These are phyloP conservation scores for Hippocampus guttulatus DNA, from an alignment of 2,113 vertebrate genomes.

Conservation along the genomic window DNA sequence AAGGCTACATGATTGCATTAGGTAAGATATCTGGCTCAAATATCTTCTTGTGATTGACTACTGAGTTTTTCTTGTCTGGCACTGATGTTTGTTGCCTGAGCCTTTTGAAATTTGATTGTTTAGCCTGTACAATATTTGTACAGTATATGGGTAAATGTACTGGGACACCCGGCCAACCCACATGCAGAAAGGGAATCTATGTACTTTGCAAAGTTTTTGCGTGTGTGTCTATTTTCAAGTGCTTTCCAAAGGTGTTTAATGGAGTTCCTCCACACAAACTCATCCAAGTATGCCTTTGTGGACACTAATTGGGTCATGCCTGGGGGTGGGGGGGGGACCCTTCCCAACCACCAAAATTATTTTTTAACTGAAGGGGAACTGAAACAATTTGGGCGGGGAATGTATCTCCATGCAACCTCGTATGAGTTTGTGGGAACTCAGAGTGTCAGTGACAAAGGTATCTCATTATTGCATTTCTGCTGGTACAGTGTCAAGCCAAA, in stretches of 20 bases:
- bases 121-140: background rate
- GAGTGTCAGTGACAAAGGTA: too few relatives aligned
- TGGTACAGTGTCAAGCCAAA: too few relatives aligned
- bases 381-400: too few relatives aligned
- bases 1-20: slow-evolving; percentile 81
- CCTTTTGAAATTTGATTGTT: background rate
- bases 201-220: background rate
- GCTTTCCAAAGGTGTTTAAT: too few relatives aligned
- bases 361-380: too few relatives aligned
- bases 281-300: background rate
- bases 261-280: background rate
- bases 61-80: background rate
- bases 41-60: background rate
- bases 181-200: background rate
- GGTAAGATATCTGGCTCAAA: slow-evolving; percentile 64
- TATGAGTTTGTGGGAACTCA: too few relatives aligned
- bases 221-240: background rate
- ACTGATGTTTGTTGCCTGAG: background rate
- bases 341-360: too few relatives aligned
- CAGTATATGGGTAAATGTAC: background rate
- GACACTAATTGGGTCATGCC: background rate
- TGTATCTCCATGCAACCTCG: too few relatives aligned
- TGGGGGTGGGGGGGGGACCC: too few relatives aligned
- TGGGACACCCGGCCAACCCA: background rate
- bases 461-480: too few relatives aligned